A percentile compares a stretch with the other conserved stretches of the same genome.
Conservation (phyloP, 2,888 invertebrate genomes). For the Metacarcinus magister region DNA sequence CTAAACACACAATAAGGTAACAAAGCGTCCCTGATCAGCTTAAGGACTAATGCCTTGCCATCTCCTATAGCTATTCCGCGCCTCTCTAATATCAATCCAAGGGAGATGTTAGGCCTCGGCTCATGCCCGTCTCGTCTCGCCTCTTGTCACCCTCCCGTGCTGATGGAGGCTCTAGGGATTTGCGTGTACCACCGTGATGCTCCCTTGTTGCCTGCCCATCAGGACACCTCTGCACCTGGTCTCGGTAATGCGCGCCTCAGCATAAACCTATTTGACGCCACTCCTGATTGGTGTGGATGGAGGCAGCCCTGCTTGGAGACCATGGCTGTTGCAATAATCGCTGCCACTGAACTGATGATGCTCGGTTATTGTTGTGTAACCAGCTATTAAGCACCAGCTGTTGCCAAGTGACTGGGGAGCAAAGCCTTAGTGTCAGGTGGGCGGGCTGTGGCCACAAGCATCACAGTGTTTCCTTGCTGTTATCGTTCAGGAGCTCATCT, state of each 20-base stretch:
- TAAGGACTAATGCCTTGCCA: neutral
- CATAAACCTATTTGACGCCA: neutral
- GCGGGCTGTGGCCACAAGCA: neutral
- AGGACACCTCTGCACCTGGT: neutral
- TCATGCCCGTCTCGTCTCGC: neutral
- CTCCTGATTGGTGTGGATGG: neutral
- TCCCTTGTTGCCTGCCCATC: neutral
- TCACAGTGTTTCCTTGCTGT: too few relatives aligned
- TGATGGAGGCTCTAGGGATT: neutral
- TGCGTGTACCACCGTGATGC: neutral
- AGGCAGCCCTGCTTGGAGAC: neutral
- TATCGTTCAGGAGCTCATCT: too few relatives aligned
- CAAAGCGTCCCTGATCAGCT: neutral
- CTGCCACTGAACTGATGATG: slow-evolving; percentile 26
- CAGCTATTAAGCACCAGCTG: slow-evolving; percentile 10
- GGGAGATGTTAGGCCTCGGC: slow-evolving; percentile 8
- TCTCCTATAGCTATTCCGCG: neutral
- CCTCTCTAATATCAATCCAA: neutral
- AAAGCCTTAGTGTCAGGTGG: neutral
- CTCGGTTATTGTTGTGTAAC: slow-evolving; percentile 4
- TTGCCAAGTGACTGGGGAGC: neutral
- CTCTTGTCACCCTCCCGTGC: neutral
- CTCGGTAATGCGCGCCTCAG: neutral
- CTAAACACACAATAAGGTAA: neutral
- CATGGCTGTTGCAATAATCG: neutral